These are phyloP conservation scores for Platycheirus rosarum DNA, from an alignment of 2,888 invertebrate species.

Conservation along the genomic window DNA sequence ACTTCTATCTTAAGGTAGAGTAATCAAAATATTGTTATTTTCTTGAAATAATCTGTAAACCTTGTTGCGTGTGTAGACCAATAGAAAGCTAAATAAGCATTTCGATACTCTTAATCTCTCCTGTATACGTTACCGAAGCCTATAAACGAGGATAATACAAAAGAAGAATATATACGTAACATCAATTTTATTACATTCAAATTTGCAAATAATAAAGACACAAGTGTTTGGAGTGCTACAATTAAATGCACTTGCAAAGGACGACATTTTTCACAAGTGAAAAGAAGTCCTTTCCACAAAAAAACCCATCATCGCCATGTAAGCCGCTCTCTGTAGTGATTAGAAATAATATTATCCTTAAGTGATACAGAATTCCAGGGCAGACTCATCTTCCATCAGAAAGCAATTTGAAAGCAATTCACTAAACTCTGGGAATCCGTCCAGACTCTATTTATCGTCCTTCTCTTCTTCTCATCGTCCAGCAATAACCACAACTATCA, in stretches of 20 bases:
- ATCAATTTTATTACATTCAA: constrained; percentile 6
- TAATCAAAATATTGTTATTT: too few relatives aligned
- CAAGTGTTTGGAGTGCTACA: background rate
- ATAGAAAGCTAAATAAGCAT: too few relatives aligned
- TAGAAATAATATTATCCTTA: constrained; percentile 46
- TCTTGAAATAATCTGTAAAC: too few relatives aligned
- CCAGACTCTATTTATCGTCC: constrained; percentile 10
- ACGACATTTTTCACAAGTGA: background rate
- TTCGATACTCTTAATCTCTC: too few relatives aligned
- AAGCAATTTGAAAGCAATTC: constrained; percentile 38
- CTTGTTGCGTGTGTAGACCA: too few relatives aligned
- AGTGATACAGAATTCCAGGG: constrained; percentile 18
- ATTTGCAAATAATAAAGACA: background rate
- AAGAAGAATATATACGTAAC: too few relatives aligned
- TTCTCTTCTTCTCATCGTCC: background rate
- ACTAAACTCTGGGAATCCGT: background rate
- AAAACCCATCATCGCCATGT: constrained; percentile 5
- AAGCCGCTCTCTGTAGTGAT: constrained; percentile 22
- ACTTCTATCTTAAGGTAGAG: too few relatives aligned
- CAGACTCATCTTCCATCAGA: constrained; percentile 20
- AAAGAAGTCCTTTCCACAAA: constrained; percentile 2
- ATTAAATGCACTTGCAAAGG: constrained; percentile 14
- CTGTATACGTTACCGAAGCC: too few relatives aligned
- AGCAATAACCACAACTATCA: background rate
- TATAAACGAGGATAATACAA: too few relatives aligned